Conservation (phyloP, 30 jellyfish, hydroid and myxozoan species). For the Aurelia aurita region DNA sequence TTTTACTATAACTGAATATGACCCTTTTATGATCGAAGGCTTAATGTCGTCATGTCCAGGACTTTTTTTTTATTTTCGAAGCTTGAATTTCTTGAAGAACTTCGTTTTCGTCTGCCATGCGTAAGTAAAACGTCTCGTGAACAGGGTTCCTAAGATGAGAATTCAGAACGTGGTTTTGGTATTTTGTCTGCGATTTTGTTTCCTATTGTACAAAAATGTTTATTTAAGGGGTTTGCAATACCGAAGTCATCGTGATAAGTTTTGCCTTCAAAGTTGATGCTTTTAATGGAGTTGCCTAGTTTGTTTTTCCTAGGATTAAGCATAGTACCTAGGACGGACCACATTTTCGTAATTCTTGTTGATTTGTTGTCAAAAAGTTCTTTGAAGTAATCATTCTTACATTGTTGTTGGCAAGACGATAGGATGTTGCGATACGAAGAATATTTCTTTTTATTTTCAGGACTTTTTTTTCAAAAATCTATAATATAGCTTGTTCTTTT, state of each 20-base stretch:
- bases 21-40: too few relatives aligned
- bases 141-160: background rate
- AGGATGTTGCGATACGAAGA: background rate
- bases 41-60: too few relatives aligned
- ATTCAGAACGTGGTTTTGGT: background rate
- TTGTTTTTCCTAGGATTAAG: background rate
- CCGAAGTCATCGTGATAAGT: background rate
- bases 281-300: background rate
- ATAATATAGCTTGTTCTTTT: background rate
- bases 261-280: background rate
- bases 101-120: background rate
- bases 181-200: background rate
- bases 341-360: background rate
- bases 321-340: background rate
- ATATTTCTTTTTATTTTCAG: background rate
- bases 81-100: too few relatives aligned
- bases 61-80: too few relatives aligned
- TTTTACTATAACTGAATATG: too few relatives aligned
- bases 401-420: background rate
- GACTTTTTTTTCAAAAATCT: background rate
- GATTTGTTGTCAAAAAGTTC: background rate
- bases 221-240: background rate
- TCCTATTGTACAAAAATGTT: background rate
- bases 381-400: too few relatives aligned
- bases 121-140: background rate